Base-by-base conservation (phyloP, 2,113 vertebrate genomes). In the Herpetotheres cachinnans region DNA sequence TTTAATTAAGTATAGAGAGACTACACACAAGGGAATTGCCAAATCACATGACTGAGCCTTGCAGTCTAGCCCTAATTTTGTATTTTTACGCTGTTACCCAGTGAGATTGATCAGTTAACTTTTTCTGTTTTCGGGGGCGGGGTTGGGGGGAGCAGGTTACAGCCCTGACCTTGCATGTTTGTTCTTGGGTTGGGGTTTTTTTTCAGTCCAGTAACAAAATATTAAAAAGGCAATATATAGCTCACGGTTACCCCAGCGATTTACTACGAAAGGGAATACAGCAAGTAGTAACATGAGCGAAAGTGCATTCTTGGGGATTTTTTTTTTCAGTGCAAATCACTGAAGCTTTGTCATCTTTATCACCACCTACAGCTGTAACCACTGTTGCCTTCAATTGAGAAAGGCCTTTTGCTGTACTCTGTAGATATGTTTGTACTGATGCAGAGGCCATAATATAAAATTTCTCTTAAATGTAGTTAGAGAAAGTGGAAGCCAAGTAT, bases 21-120 rank as follows among this genome's bases (percentile, higher is more conserved):
- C 18, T 59, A 34, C 4, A 14, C 7, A 3, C 24, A 44, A 59
- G 76, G 58, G 62, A 89, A 52, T 40, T 65, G 10, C 56, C 40
- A 55, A 38, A 22, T 15, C n/a, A 9, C 0, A 0, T 40, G 34
- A 36, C 63, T 29, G 50, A 84, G 38, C 30, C n/a, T 2, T 29
- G 38, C 22, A n/a, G 30, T 46, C 40, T 13, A 47, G 26, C 20
- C 29, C 34, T 21, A 13, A 27, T 6, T 78, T 55, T 66, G 18
- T 47, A 8, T 82, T 76, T 13, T 1, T 47, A 19, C 5, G 7
- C 36, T 73, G 19, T 36, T 55, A 44, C 13, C 2, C 69, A 27
- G 16, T 6, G 14, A 47, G 8, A 16, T 6, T 10, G 46, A 50
- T 17, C 36, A 81, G 6, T 32, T 50, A 82, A 25, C 13, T 25